Evolutionary conservation across 2,113 vertebrate species (phyloP).

Genomic region (Mustelus asterias): DNA sequence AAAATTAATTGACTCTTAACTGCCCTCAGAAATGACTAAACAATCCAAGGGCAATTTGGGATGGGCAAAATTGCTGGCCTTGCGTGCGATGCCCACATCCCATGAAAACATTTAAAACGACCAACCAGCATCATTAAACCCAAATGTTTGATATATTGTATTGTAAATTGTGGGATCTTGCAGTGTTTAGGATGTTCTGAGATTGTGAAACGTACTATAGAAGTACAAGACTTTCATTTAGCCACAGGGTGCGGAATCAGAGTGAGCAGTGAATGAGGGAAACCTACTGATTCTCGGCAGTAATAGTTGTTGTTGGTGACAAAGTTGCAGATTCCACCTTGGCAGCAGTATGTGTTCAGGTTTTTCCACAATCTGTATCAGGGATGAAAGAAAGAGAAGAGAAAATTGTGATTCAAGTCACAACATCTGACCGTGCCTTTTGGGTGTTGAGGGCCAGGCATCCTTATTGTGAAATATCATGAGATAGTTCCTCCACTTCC

Average conservation of each 20-base stretch:
- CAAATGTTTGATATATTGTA: neutral
- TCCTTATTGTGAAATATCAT: too few relatives aligned
- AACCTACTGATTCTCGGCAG: conserved; percentile 47
- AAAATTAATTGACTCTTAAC: too few relatives aligned
- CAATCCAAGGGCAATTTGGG: too few relatives aligned
- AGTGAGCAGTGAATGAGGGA: neutral
- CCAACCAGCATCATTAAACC: neutral
- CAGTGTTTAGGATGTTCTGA: neutral
- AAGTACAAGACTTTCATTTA: neutral
- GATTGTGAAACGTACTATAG: neutral
- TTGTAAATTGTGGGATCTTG: neutral
- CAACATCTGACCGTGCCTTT: neutral
- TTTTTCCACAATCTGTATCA: conserved; percentile 56
- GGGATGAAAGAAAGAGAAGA: neutral
- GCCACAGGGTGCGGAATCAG: neutral
- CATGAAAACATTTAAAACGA: too few relatives aligned
- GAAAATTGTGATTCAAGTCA: neutral
- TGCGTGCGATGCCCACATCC: too few relatives aligned
- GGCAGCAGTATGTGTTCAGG: conserved; percentile 59
- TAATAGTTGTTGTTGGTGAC: conserved; percentile 47
- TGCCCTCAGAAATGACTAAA: too few relatives aligned
- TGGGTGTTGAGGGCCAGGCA: neutral
- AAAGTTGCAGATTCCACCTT: conserved; percentile 55
- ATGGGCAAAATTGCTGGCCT: too few relatives aligned
- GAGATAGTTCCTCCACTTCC: neutral